A percentile compares a stretch with the other conserved stretches of the same genome.
These are phyloP conservation scores for Rhadinocentrus ornatus DNA, from an alignment of 2,797 vertebrate species.

Conservation along the genomic window DNA sequence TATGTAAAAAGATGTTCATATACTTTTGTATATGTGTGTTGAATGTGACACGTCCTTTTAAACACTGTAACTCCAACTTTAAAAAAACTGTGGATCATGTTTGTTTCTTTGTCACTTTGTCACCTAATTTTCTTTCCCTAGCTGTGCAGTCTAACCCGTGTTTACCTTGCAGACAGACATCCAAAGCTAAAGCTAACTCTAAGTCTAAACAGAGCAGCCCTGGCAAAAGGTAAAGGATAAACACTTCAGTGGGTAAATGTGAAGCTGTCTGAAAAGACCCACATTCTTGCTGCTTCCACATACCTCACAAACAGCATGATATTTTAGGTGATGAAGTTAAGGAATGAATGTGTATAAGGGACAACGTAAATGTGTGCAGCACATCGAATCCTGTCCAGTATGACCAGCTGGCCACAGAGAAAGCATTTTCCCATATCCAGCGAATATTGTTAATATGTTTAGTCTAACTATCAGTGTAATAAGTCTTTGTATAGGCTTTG, in stretches of 20 bases:
- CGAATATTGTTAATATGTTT: not conserved
- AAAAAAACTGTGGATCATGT: constrained; percentile 18
- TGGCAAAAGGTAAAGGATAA: constrained; percentile 81
- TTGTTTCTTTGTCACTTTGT: constrained; percentile 17
- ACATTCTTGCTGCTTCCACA: constrained; percentile 23
- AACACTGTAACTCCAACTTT: not conserved
- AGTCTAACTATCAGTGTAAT: not conserved
- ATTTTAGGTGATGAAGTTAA: not conserved
- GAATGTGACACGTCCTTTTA: constrained; percentile 37
- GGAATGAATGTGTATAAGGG: not conserved
- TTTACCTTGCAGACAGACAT: constrained; percentile 84
- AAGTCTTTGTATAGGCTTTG: no score
- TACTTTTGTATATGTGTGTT: no score
- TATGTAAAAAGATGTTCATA: constrained; percentile 15
- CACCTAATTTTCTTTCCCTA: constrained; percentile 6
- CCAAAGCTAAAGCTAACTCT: constrained; percentile 84
- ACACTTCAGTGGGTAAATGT: constrained; percentile 14
- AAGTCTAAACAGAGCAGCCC: constrained; percentile 81
- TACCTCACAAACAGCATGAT: not conserved
- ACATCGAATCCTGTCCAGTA: not conserved
- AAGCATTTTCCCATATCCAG: not conserved
- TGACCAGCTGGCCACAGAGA: not conserved
- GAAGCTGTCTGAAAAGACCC: constrained; percentile 30
- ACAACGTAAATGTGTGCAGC: not conserved
- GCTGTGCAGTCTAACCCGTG: constrained; percentile 67